These are phyloP conservation scores for Heliconius nattereri DNA, from an alignment of 1,140 invertebrate species.

Conservation along the genomic window DNA sequence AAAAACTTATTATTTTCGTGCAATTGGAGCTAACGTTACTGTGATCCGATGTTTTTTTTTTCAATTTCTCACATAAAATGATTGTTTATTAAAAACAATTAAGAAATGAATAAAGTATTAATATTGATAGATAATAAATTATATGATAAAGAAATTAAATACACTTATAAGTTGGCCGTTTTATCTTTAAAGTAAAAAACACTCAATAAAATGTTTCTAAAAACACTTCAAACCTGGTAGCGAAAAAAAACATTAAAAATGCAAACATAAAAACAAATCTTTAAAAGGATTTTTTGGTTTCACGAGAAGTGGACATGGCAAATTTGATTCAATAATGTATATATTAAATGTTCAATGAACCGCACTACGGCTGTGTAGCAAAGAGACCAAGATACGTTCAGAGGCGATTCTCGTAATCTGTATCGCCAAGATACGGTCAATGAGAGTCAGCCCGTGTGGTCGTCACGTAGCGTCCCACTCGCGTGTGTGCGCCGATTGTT, in stretches of 20 bases:
- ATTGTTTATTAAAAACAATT: no score
- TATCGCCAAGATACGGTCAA: conserved; percentile 40
- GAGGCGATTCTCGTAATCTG: conserved; percentile 16
- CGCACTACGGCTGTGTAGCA: conserved; percentile 10
- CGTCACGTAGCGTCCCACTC: conserved; percentile 35
- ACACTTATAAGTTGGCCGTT: neutral
- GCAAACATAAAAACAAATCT: neutral
- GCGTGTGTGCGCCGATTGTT: conserved; percentile 62
- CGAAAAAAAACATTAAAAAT: neutral
- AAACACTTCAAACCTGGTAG: neutral
- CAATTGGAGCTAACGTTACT: neutral
- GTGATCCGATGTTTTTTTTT: neutral
- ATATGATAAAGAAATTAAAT: neutral
- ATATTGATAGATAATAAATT: neutral
- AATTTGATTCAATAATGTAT: conserved; percentile 29
- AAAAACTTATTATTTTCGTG: neutral
- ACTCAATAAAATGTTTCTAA: neutral
- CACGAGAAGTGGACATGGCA: conserved; percentile 35
- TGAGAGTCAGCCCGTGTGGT: conserved; percentile 40
- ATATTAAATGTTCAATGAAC: conserved; percentile 37
- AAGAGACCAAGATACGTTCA: neutral
- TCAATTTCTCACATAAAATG: no score
- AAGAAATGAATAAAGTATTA: no score
- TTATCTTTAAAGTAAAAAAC: neutral
- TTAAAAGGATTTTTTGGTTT: conserved; percentile 29